Percentiles rank a stretch among this genome's conserved stretches.
phyloP scores from a whole-genome alignment of 2,888 invertebrate genomes.

The Idaea straminata region DNA sequence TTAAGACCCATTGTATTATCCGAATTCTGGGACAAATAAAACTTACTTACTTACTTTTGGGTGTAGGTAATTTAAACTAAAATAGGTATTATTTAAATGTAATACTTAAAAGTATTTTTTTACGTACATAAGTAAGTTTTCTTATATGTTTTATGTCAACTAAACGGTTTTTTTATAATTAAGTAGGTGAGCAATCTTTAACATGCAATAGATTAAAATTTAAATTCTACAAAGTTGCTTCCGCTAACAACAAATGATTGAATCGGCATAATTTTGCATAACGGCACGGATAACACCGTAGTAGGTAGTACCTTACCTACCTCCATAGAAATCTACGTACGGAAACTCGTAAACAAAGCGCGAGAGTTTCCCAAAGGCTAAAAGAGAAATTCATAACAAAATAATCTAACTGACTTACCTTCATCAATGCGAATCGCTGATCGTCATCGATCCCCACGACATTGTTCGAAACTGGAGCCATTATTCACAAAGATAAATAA shows the following conservation, averaged over 20 bases:
- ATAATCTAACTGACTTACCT: slow-evolving; percentile 72
- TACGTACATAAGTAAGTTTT: too few relatives aligned
- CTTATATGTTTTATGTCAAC: too few relatives aligned
- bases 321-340: neutral
- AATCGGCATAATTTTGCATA: neutral
- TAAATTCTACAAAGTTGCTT: neutral
- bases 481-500: slow-evolving; percentile 36
- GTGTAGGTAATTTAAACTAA: too few relatives aligned
- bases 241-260: neutral
- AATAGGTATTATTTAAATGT: too few relatives aligned
- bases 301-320: too few relatives aligned
- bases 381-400: slow-evolving; percentile 1
- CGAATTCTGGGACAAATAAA: too few relatives aligned
- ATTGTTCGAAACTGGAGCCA: slow-evolving; percentile 67
- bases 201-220: too few relatives aligned
- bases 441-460: slow-evolving; percentile 84
- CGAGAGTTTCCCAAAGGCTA: neutral
- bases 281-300: neutral
- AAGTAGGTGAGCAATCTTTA: too few relatives aligned
- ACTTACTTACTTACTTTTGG: too few relatives aligned
- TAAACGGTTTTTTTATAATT: too few relatives aligned
- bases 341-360: neutral
- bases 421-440: slow-evolving; percentile 88
- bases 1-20: too few relatives aligned
- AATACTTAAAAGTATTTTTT: too few relatives aligned